Conservation (phyloP, 2,888 invertebrate genomes). For the Brachypterus glaber region DNA sequence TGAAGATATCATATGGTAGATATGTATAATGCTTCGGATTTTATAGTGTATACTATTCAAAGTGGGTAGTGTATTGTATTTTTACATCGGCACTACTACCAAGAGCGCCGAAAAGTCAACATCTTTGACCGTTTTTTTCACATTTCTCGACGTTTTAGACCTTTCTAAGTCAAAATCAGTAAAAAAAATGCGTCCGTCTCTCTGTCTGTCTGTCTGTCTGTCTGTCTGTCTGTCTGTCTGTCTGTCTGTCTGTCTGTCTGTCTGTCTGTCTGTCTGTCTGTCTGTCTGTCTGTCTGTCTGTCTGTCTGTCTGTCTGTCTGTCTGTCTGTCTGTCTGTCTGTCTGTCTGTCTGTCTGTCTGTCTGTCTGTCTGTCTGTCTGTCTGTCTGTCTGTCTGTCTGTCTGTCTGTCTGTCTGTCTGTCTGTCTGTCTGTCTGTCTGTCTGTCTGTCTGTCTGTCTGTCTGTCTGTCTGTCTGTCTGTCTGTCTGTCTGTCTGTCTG, state of each 20-base stretch:
- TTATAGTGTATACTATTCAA: no score
- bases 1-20: no score
- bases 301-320: conserved; percentile 2
- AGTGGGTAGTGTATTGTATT: no score
- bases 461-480: conserved; percentile 21
- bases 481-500: conserved; percentile 23
- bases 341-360: conserved; percentile 2
- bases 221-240: conserved; percentile 2
- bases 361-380: conserved; percentile 18
- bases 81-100: no score
- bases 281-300: conserved; percentile 2
- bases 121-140: no score
- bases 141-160: no score
- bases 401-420: conserved; percentile 22
- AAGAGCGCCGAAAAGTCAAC: no score
- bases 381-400: conserved; percentile 21
- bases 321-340: conserved; percentile 2
- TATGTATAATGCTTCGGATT: no score
- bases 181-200: no score
- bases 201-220: conserved; percentile 2
- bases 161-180: no score
- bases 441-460: conserved; percentile 21
- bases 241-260: conserved; percentile 2
- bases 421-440: conserved; percentile 22
- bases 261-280: conserved; percentile 2